These are phyloP conservation scores for Leuciscus idus DNA, from an alignment of 2,113 vertebrate species.

Conservation along the genomic window DNA sequence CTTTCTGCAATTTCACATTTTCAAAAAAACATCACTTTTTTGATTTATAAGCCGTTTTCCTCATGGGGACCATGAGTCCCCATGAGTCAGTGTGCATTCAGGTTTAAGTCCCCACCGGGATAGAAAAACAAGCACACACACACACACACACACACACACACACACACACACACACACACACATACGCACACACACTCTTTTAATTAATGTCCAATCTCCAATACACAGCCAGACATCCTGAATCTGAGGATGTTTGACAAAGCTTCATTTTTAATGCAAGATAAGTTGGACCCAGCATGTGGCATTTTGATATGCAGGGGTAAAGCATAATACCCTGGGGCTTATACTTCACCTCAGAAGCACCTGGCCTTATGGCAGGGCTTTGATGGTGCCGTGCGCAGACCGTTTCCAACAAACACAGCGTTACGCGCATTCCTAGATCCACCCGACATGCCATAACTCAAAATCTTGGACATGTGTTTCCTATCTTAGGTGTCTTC, in stretches of 20 bases:
- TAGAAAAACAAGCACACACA: no score
- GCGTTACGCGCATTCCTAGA: conserved; percentile 52
- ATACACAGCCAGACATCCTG: conserved; percentile 37
- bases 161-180: no score
- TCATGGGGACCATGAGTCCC: no score
- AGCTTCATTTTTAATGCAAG: conserved; percentile 28
- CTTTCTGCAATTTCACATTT: no score
- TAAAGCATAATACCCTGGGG: conserved; percentile 45
- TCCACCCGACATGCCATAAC: conserved; percentile 60
- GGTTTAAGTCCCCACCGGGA: no score
- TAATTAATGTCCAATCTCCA: not conserved
- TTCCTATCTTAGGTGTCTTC: conserved; percentile 68
- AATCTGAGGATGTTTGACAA: conserved; percentile 35
- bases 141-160: no score
- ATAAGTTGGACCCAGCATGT: conserved; percentile 40
- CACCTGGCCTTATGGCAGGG: conserved; percentile 32
- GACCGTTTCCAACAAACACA: conserved; percentile 44
- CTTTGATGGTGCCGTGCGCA: conserved; percentile 50
- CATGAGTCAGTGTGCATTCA: no score
- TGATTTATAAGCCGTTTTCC: no score
- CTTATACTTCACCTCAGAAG: conserved; percentile 43
- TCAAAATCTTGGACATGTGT: conserved; percentile 58
- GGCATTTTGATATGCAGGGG: conserved; percentile 37
- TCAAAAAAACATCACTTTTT: no score
- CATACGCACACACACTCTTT: no score